These are phyloP conservation scores for Helicolenus hilgendorfi DNA, from an alignment of 2,797 vertebrate species.

Conservation along the genomic window DNA sequence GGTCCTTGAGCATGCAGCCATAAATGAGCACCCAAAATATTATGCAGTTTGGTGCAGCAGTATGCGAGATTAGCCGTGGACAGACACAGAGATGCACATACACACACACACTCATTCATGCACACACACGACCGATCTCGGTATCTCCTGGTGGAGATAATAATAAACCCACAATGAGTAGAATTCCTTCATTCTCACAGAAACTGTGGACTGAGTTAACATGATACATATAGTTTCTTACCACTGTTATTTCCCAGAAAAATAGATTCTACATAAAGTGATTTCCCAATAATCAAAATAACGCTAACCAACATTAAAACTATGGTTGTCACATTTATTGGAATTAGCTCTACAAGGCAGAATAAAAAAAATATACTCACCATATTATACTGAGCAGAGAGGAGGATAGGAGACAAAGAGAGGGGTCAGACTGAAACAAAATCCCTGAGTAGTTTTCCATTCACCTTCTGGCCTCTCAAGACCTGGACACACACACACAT, in stretches of 20 bases:
- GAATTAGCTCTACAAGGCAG: not conserved
- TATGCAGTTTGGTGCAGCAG: too few species aligned
- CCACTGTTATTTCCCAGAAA: not conserved
- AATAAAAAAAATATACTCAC: not conserved
- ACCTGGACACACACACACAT: constrained; percentile 58
- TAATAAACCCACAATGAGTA: not conserved
- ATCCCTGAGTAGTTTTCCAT: constrained; percentile 65
- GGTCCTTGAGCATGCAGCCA: too few species aligned
- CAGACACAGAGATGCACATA: too few species aligned
- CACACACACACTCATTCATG: too few species aligned
- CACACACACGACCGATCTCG: too few species aligned
- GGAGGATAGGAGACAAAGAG: not conserved
- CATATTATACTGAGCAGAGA: not conserved
- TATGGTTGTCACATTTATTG: not conserved
- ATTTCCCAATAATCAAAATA: not conserved
- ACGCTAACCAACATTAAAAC: not conserved
- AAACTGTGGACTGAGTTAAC: not conserved
- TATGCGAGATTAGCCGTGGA: too few species aligned
- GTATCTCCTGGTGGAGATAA: too few species aligned
- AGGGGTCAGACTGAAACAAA: constrained; percentile 54
- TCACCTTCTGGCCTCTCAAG: constrained; percentile 84
- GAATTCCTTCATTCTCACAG: not conserved
- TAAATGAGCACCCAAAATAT: too few species aligned
- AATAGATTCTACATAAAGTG: not conserved
- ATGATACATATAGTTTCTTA: not conserved